Evolutionary conservation across 2,113 vertebrate species (phyloP).

Genomic region (Microtus pennsylvanicus): DNA sequence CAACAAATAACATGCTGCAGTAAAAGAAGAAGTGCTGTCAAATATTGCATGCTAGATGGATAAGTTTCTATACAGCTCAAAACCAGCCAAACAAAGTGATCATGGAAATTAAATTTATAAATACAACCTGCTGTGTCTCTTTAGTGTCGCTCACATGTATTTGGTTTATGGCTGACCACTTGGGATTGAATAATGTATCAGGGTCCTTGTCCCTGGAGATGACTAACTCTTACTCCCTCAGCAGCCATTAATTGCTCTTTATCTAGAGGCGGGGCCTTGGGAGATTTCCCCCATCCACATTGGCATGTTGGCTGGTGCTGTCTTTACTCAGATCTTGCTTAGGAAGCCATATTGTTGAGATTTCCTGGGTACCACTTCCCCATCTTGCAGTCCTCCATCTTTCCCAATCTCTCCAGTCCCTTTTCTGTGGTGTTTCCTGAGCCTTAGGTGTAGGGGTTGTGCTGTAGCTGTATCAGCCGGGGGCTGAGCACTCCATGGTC

Average conservation of each 20-base stretch:
- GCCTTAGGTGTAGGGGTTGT: neutral
- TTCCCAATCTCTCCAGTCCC: neutral
- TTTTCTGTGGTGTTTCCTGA: neutral
- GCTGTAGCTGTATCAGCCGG: neutral
- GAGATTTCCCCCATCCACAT: neutral
- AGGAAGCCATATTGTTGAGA: neutral
- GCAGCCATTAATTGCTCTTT: neutral
- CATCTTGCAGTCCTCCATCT: neutral
- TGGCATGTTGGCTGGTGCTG: neutral
- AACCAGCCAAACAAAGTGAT: neutral
- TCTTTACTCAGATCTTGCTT: neutral
- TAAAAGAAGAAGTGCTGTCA: neutral
- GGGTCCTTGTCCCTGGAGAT: neutral
- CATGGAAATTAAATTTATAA: neutral
- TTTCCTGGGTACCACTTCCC: neutral
- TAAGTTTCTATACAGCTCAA: slow-evolving; percentile 5
- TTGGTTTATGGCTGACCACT: neutral
- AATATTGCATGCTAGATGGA: neutral
- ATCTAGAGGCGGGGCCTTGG: neutral
- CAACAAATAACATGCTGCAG: neutral
- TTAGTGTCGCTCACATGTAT: neutral
- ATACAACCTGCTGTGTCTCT: neutral
- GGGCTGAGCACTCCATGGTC: neutral
- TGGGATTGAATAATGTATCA: neutral
- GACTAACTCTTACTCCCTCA: neutral